Conservation (phyloP, 2,888 invertebrate genomes). For the Calliphora vomitoria region DNA sequence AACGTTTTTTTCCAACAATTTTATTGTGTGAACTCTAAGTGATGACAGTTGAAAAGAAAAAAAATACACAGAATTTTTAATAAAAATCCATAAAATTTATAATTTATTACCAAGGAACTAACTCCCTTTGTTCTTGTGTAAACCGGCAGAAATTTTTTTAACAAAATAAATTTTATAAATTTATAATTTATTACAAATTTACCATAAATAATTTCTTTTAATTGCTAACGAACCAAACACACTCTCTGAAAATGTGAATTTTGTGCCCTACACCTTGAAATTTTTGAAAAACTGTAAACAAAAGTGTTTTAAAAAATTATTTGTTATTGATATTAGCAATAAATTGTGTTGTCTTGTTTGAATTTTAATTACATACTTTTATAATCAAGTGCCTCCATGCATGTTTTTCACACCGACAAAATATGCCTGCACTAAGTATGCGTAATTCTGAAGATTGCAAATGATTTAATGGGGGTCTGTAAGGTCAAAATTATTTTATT, state of each 20-base stretch:
- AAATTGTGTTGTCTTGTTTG: background rate
- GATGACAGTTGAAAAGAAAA: constrained; percentile 26
- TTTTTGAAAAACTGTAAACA: background rate
- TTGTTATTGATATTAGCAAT: constrained; percentile 17
- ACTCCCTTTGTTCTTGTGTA: background rate
- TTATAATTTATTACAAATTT: constrained; percentile 30
- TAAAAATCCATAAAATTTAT: constrained; percentile 16
- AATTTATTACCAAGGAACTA: constrained; percentile 19
- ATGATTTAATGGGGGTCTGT: constrained; percentile 26
- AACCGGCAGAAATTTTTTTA: background rate
- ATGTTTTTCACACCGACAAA: too few relatives aligned
- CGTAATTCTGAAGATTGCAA: constrained; percentile 33
- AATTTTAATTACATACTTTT: background rate
- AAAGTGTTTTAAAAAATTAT: constrained; percentile 26
- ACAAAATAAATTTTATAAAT: background rate
- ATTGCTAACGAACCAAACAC: background rate
- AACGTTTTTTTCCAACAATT: background rate
- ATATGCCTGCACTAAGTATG: background rate
- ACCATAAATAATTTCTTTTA: background rate
- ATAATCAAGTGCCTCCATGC: background rate
- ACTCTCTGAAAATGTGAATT: background rate
- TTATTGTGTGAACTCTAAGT: constrained; percentile 11
- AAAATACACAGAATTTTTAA: background rate
- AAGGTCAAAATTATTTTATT: constrained; percentile 23
- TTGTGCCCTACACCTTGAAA: background rate